Base-by-base conservation (phyloP, 2,888 invertebrate species). In the Sipha maydis region DNA sequence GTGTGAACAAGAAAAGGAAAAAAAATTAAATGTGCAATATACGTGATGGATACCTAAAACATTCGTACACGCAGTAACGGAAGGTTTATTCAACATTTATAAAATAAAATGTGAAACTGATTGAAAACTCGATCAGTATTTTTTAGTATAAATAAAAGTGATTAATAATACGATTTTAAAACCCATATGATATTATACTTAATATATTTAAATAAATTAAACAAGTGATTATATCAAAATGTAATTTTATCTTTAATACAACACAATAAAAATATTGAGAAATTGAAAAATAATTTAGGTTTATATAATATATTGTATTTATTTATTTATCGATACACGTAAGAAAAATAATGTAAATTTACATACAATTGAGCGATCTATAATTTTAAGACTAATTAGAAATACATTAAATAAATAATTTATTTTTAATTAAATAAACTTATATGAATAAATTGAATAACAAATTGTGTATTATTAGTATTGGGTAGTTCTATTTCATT, bases 1-100 rank as follows among this genome's bases (percentile, higher is more conserved):
- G 54, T 38, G 31, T 77, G 73, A 21, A 56, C n/a, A 56, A 80
- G 56, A 71, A 86, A 73, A 25, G 73, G 31, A 82, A 82, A 38
- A 31, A 88, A 78, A 79, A 48, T 34, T 38, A 48, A 28, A 21
- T 38, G 54, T 85, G 17, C 54, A 17, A 56, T 73, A 73, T 80
- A 80, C 41, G 75, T 75, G 41, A 79, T 80, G 38, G 80, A 75
- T 41, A 56, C 34, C 28, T 61, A 80, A 71, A 79, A 86, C 71
- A 86, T 56, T 41, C 28, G 17, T 38, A 41, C 38, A 41, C 9
- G 61, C 54, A n/a, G n/a, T 61, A 56, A 61, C 25, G 61, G 19
- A 77, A 67, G 56, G 41, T 41, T 19, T 38, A 85, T 28, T 85
- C 77, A 85, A 67, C 38, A 54, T 56, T 11, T 75, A 19, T 69